phyloP scores from a whole-genome alignment of 1,140 invertebrate species.

The Bombus consobrinus region DNA sequence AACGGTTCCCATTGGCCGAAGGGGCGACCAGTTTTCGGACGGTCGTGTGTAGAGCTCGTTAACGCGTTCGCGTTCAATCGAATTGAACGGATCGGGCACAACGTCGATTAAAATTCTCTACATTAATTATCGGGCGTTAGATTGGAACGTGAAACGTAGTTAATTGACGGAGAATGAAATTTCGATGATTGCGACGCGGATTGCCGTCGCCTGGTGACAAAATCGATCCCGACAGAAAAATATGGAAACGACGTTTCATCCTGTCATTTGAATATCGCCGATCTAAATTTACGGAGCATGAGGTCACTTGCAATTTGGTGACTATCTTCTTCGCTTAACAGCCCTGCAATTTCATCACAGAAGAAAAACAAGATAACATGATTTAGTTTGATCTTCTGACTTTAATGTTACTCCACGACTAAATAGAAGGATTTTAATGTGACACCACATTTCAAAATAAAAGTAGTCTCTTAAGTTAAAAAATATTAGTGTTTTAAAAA shows the following conservation, averaged over 20 bases:
- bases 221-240: slow-evolving; percentile 6
- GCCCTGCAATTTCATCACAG: no score
- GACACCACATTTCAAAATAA: no score
- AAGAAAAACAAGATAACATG: no score
- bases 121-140: slow-evolving; percentile 51
- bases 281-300: background rate
- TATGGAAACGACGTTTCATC: background rate
- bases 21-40: background rate
- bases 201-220: background rate
- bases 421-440: no score
- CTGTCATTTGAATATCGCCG: background rate
- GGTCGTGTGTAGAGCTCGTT: slow-evolving; percentile 22
- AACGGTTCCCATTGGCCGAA: background rate
- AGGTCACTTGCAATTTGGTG: background rate
- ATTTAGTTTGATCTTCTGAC: no score
- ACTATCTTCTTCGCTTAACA: background rate
- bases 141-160: slow-evolving; percentile 40
- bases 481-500: no score
- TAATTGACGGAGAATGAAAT: slow-evolving; percentile 42
- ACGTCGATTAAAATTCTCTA: slow-evolving; percentile 50
- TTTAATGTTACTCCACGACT: no score
- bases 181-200: slow-evolving; percentile 25
- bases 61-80: slow-evolving; percentile 34
- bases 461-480: no score
- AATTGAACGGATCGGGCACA: slow-evolving; percentile 16